Conservation (phyloP, 2,113 vertebrate genomes). For the Myocastor coypus region DNA sequence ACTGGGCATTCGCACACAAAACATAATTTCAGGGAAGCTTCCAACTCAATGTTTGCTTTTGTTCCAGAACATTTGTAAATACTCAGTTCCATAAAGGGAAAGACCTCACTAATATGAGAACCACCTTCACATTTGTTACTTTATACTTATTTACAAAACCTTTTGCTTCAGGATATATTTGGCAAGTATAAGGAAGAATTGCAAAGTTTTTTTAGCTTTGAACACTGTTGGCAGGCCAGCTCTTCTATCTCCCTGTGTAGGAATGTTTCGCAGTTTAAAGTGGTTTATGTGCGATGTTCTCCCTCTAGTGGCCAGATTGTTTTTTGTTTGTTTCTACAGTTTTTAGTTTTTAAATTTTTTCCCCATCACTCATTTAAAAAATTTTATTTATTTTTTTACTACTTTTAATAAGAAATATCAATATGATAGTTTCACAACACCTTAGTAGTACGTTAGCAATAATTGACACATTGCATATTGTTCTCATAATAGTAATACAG, state of each 20-base stretch:
- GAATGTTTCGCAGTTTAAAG: neutral
- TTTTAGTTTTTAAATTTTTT: neutral
- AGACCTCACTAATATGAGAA: neutral
- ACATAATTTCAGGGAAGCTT: neutral
- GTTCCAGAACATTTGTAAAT: neutral
- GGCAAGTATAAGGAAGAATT: neutral
- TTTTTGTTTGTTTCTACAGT: neutral
- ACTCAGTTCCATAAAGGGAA: neutral
- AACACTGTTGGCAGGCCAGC: neutral
- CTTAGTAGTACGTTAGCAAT: too few species aligned
- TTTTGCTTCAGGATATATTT: neutral
- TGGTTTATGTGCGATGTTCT: slow-evolving; percentile 6
- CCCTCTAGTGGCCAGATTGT: slow-evolving; percentile 74
- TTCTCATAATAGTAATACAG: too few species aligned
- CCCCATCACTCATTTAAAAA: too few species aligned
- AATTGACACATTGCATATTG: too few species aligned
- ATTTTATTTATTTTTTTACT: too few species aligned
- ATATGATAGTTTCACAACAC: too few species aligned
- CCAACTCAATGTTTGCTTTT: neutral
- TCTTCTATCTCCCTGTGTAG: neutral
- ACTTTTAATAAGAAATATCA: too few species aligned
- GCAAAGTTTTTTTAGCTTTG: neutral
- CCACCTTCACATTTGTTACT: neutral
- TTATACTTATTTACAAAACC: neutral
- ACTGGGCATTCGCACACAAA: neutral